Conservation (phyloP, 2,797 vertebrate species). For the Anguilla megastoma region DNA sequence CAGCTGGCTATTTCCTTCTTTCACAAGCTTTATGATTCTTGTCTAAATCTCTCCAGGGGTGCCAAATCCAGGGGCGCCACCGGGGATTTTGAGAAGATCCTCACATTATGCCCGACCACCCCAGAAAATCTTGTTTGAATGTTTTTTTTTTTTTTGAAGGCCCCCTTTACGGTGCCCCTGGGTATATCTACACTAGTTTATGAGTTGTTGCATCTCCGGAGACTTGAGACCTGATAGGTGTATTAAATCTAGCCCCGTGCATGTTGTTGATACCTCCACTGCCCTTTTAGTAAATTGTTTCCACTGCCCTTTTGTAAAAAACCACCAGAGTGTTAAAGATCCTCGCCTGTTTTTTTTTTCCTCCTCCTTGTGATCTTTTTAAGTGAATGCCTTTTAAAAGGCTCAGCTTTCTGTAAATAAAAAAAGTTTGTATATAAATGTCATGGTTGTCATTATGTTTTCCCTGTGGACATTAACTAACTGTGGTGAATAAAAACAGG, state of each 20-base stretch:
- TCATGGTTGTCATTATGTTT: neutral
- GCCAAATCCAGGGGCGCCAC: neutral
- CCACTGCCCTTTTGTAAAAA: slow-evolving; percentile 54
- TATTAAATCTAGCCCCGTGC: slow-evolving; percentile 38
- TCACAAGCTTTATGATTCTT: no score
- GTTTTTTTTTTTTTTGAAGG: no score
- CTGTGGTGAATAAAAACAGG: neutral
- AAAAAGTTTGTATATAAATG: neutral
- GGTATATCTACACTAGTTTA: neutral
- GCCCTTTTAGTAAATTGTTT: slow-evolving; percentile 36
- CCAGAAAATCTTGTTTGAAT: neutral
- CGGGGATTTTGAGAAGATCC: neutral
- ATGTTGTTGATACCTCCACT: slow-evolving; percentile 48
- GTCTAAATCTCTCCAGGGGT: no score
- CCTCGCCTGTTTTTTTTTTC: slow-evolving; percentile 31
- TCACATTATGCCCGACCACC: neutral
- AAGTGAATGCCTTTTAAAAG: slow-evolving; percentile 35
- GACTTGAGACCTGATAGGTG: slow-evolving; percentile 17
- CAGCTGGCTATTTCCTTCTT: no score
- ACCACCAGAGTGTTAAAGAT: slow-evolving; percentile 40
- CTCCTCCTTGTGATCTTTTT: slow-evolving; percentile 26
- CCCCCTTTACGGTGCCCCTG: no score
- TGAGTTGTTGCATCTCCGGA: slow-evolving; percentile 37
- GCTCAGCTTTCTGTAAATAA: slow-evolving; percentile 8
- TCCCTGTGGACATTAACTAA: slow-evolving; percentile 13